Conservation (phyloP, 2,113 vertebrate species). For the Odocoileus hemionus region DNA sequence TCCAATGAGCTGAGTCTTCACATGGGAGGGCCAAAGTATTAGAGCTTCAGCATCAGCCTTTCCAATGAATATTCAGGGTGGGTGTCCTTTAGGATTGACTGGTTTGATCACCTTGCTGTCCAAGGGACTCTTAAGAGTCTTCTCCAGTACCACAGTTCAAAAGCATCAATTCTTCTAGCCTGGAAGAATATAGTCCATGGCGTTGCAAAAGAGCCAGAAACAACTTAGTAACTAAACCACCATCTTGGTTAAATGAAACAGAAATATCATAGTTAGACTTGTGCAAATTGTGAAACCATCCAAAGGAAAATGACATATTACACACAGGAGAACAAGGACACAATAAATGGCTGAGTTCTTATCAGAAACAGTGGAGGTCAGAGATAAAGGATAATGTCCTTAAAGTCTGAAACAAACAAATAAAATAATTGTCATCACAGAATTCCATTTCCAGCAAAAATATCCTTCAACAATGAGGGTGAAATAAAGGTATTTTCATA, state of each 20-base stretch:
- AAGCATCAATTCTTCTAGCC: neutral
- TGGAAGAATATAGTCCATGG: neutral
- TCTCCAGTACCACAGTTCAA: neutral
- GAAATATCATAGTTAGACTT: neutral
- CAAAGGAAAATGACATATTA: neutral
- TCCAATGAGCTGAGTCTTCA: neutral
- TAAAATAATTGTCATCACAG: neutral
- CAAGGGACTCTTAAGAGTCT: neutral
- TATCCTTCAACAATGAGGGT: neutral
- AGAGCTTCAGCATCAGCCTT: neutral
- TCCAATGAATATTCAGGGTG: neutral
- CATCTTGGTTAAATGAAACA: neutral
- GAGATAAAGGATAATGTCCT: neutral
- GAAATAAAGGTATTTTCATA: neutral
- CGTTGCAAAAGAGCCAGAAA: neutral
- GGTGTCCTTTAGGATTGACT: neutral
- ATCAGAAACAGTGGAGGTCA: neutral
- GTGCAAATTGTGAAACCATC: neutral
- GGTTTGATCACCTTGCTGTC: neutral
- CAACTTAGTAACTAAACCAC: neutral
- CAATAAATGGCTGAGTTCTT: neutral
- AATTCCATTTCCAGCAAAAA: neutral
- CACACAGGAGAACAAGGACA: neutral
- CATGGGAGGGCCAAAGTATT: neutral
- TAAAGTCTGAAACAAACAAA: neutral